Evolutionary conservation across 1,140 invertebrate species (phyloP), one percentile per base, ranked within the genome.

Genomic region (Hormaphis cornu): DNA sequence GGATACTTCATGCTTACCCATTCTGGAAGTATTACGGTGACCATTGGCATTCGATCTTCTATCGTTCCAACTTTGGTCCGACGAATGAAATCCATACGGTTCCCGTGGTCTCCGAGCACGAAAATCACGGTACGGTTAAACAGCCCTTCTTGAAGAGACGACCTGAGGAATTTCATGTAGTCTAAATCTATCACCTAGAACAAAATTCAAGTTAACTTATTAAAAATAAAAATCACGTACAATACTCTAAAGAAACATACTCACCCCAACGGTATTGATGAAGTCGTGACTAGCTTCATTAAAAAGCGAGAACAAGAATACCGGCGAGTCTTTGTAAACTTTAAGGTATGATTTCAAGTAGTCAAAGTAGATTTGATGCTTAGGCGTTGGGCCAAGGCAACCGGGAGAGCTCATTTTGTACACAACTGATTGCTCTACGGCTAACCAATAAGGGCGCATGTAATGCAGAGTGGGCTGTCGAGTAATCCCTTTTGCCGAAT

Each of bases 41-140:
- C 76, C 72, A 87, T 85, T 1, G 88, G 88, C 37, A 89, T 77
- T 71, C 85, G 79, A 72, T 87, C 87, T 74, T 90, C 88, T 9
- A 88, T 75, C 70, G 83, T 81, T 0, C 88, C 82, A 70, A 82
- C 81, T 72, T 83, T 83, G 0, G 86, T 87, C 58, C 82, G 76
- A 2, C 86, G 77, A 71, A 89, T 86, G 1, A 74, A 73, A 14
- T 87, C 87, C 79, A 85, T 88, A n/a, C 84, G 71, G 70, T 82
- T 79, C 7, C 82, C 82, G 72, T 83, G 82, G 74, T 83, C 82
- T 56, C 79, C 79, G 73, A 83, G 76, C 1, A 83, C 26, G 8
- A 83, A 75, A 5, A 83, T 71, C 9, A 83, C 58, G 2, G 82
- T 78, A 70, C 82, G 80, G 42, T 83, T 79, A 10, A 84, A 78